Evolutionary conservation across 1,140 invertebrate genomes (phyloP), one percentile per base, ranked within the genome.

Genomic region (Heliconius hewitsoni): DNA sequence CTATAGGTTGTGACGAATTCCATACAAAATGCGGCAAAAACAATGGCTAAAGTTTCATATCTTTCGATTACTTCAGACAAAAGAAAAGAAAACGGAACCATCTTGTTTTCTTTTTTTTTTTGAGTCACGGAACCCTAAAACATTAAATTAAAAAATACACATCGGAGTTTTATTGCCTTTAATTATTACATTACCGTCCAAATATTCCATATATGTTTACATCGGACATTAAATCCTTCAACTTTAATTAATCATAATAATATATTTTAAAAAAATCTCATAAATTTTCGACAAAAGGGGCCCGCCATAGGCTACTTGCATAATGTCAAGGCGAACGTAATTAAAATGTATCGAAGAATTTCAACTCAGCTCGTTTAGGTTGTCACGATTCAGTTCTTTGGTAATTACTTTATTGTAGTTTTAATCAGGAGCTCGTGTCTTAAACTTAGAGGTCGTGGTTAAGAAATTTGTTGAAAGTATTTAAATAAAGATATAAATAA

Each of bases 301-400:
- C 55, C 60, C n/a, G 46, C 37, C 74, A 66, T 76, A 76, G n/a
- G 6, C 74, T 76, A 66, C 60, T 30, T 66, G 60, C 60, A 76
- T 76, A 76, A 76, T 70, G 74, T 76, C 74, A 76, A 76, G 74
- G 74, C n/a, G 23, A 76, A 76, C 74, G 8, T 27, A 71, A 76
- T 76, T 70, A 76, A 76, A 76, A 76, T 76, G 39, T 60, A 66
- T 71, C 74, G 46, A 70, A 46, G 39, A 46, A 76, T 76, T 70
- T 76, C 23, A 75, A 70, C n/a, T 42, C n/a, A n/a, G 13, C 57
- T 71, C 57, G 55, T 50, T 75, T 39, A 60, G 74, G 30, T 18
- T 71, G 74, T 76, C 74, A 76, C 74, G 74, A 76, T 76, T 76
- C n/a, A 19, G 66, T 70, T 70, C 8, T 70, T 39, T n/a, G 16